Percentiles rank a stretch among this genome's conserved stretches.
These are phyloP conservation scores for Crotophaga sulcirostris DNA, from an alignment of 2,113 vertebrate genomes.

Conservation along the genomic window DNA sequence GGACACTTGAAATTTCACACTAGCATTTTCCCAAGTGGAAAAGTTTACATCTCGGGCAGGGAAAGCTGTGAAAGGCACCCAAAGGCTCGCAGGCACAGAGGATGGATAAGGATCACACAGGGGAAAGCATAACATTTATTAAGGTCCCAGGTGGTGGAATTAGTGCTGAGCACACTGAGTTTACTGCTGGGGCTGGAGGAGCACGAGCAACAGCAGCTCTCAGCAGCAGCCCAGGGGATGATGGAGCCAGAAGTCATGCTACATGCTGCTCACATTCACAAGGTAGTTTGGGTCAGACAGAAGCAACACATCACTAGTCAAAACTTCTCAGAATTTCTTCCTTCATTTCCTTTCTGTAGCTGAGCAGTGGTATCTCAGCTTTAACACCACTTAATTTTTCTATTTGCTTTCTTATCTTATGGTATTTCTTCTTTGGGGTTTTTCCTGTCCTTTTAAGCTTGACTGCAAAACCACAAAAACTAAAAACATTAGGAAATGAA, in stretches of 20 bases:
- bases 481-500: neutral
- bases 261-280: rapidly evolving
- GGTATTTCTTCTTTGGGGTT: neutral
- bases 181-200: neutral
- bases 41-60: rapidly evolving
- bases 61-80: neutral
- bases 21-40: neutral
- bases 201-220: rapidly evolving
- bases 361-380: neutral
- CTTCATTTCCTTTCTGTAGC: neutral
- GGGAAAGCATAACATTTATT: neutral
- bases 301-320: neutral
- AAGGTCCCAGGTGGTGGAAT: neutral
- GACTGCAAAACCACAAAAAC: neutral
- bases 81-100: neutral
- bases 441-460: neutral
- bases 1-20: neutral
- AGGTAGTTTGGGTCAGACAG: neutral
- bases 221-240: neutral
- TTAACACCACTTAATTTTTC: neutral
- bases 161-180: neutral
- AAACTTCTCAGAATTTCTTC: neutral
- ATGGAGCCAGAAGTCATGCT: neutral
- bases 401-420: neutral
- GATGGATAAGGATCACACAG: neutral